A percentile compares a stretch with the other conserved stretches of the same genome.
Evolutionary conservation across 2,888 invertebrate species (phyloP).

Genomic region (Isoperla grammatica): DNA sequence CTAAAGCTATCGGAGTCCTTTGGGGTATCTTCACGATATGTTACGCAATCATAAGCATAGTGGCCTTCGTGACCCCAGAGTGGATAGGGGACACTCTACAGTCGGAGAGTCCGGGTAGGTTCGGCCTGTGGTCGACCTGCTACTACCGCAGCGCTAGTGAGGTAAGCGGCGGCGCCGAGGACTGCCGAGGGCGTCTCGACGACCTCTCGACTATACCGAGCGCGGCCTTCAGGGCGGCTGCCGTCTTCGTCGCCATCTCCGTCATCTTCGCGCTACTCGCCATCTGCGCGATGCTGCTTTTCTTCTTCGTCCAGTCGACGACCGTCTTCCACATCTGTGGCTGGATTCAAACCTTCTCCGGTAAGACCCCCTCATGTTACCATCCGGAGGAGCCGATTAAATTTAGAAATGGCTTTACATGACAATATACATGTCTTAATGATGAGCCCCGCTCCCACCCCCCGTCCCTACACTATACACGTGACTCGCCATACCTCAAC

Average conservation of each 20-base stretch:
- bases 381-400: too few species aligned
- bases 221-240: conserved; percentile 77
- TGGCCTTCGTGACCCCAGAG: conserved; percentile 92
- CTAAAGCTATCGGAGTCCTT: conserved; percentile 91
- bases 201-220: conserved; percentile 77
- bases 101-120: conserved; percentile 82
- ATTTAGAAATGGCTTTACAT: too few species aligned
- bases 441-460: too few species aligned
- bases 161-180: conserved; percentile 46
- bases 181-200: conserved; percentile 78
- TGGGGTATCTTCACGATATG: conserved; percentile 98
- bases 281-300: conserved; percentile 82
- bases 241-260: conserved; percentile 81
- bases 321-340: conserved; percentile 91
- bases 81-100: conserved; percentile 77
- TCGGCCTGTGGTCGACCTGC: conserved; percentile 90
- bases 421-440: too few species aligned
- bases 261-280: conserved; percentile 80
- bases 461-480: too few species aligned
- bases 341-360: conserved; percentile 93
- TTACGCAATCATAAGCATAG: conserved; percentile 91
- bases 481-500: too few species aligned
- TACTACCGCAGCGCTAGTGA: conserved; percentile 44
- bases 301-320: conserved; percentile 89
- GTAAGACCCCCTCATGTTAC: conserved; percentile 52